Percentiles rank a stretch among this genome's conserved stretches.
These are phyloP conservation scores for Pemphredon lugubris DNA, from an alignment of 2,888 invertebrate genomes.

Conservation along the genomic window DNA sequence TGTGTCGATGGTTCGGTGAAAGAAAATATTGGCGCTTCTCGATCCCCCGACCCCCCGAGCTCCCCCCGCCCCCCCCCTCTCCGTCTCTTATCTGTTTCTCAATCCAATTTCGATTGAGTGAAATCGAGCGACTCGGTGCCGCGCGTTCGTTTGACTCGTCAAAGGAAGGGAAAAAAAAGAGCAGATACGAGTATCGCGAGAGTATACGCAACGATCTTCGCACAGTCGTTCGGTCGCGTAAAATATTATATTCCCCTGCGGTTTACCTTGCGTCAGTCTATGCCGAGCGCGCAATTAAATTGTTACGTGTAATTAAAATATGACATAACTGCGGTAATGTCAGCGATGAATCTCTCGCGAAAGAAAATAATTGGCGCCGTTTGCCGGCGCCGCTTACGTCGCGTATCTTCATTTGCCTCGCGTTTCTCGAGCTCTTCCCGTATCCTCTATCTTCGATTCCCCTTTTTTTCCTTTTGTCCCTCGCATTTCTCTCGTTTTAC, in stretches of 20 bases:
- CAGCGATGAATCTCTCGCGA: constrained; percentile 24
- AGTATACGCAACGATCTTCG: too few species aligned
- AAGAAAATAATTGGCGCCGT: constrained; percentile 11
- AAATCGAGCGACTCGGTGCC: background rate
- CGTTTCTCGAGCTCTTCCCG: background rate
- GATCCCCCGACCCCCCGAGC: too few species aligned
- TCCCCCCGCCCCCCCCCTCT: background rate
- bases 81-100: background rate
- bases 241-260: too few species aligned
- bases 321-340: constrained; percentile 34
- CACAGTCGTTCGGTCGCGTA: background rate
- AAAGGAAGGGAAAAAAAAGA: too few species aligned
- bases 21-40: background rate
- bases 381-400: constrained; percentile 4
- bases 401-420: background rate
- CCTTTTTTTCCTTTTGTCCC: background rate
- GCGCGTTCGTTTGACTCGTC: background rate
- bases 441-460: background rate
- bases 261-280: too few species aligned
- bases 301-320: background rate
- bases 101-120: background rate
- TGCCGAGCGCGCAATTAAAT: background rate
- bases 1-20: too few species aligned
- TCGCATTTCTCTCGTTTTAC: background rate
- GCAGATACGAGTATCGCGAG: too few species aligned